These are phyloP conservation scores for Phania funesta DNA, from an alignment of 2,888 invertebrate species.

Conservation along the genomic window DNA sequence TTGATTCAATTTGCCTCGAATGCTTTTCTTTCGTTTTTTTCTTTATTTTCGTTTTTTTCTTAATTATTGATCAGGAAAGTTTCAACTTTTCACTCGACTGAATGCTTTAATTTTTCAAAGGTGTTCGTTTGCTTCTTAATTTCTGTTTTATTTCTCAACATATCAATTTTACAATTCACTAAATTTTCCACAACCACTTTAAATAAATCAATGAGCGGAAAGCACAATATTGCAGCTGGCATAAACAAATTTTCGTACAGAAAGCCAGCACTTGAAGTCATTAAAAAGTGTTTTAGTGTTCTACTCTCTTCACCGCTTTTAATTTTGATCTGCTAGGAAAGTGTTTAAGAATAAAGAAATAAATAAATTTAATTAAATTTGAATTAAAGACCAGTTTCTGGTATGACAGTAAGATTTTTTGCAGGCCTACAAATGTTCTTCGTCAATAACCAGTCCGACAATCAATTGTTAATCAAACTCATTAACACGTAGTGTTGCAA, in stretches of 20 bases:
- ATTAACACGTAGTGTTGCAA: conserved; percentile 30
- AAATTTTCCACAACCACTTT: conserved; percentile 47
- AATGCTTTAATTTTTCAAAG: conserved; percentile 22
- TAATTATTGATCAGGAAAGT: conserved; percentile 15
- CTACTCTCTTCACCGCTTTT: neutral
- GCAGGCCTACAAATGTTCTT: neutral
- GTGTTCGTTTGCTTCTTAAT: conserved; percentile 11
- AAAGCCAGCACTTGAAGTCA: neutral
- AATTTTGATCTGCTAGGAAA: no score
- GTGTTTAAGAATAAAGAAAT: neutral
- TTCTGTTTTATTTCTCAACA: neutral
- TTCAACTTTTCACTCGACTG: conserved; percentile 53
- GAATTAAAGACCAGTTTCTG: neutral
- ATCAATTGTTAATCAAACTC: conserved; percentile 1
- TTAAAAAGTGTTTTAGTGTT: neutral
- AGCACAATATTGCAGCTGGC: conserved; percentile 19
- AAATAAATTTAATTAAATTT: neutral
- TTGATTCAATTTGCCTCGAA: neutral
- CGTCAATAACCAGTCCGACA: conserved; percentile 3
- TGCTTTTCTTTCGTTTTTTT: neutral
- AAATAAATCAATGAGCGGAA: conserved; percentile 44
- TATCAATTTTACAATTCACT: conserved; percentile 38
- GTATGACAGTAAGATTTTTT: neutral
- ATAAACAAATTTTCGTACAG: neutral
- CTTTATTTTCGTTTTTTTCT: neutral